These are phyloP conservation scores for Drosophila sp. DNA, from an alignment of 1,140 invertebrate species.

Conservation along the genomic window DNA sequence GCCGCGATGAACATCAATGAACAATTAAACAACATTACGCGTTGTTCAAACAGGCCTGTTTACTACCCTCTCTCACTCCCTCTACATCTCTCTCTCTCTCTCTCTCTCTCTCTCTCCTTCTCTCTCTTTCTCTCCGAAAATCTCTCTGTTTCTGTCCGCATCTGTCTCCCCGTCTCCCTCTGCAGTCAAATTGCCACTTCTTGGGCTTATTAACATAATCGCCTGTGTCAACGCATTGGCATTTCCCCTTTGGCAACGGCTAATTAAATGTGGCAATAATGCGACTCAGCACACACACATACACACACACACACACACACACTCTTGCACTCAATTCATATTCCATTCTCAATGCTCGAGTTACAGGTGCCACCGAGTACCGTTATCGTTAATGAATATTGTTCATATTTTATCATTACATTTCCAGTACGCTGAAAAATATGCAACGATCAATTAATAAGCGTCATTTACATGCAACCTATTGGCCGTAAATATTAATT, in stretches of 20 bases:
- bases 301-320: neutral
- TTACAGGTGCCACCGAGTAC: slow-evolving; percentile 6
- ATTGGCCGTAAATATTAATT: slow-evolving; percentile 58
- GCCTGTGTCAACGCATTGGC: slow-evolving; percentile 65
- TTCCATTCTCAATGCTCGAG: neutral
- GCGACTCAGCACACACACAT: slow-evolving; percentile 19
- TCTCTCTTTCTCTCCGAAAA: neutral
- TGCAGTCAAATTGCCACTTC: slow-evolving; percentile 8
- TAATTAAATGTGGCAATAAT: slow-evolving; percentile 72
- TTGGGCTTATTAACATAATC: slow-evolving; percentile 74
- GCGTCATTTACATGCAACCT: slow-evolving; percentile 57
- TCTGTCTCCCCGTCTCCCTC: neutral
- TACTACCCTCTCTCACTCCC: neutral
- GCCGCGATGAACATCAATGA: slow-evolving; percentile 69
- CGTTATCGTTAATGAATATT: slow-evolving; percentile 34
- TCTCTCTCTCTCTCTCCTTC: neutral
- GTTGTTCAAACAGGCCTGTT: slow-evolving; percentile 15
- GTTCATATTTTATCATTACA: slow-evolving; percentile 58
- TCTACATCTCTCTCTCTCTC: neutral
- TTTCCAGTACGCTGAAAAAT: slow-evolving; percentile 50
- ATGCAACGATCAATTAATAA: slow-evolving; percentile 63
- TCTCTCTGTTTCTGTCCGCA: too few species aligned
- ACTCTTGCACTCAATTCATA: neutral
- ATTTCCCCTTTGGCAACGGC: slow-evolving; percentile 56
- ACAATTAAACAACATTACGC: slow-evolving; percentile 72